phyloP scores from a whole-genome alignment of 2,888 invertebrate genomes.

The Luperina nickerlii region DNA sequence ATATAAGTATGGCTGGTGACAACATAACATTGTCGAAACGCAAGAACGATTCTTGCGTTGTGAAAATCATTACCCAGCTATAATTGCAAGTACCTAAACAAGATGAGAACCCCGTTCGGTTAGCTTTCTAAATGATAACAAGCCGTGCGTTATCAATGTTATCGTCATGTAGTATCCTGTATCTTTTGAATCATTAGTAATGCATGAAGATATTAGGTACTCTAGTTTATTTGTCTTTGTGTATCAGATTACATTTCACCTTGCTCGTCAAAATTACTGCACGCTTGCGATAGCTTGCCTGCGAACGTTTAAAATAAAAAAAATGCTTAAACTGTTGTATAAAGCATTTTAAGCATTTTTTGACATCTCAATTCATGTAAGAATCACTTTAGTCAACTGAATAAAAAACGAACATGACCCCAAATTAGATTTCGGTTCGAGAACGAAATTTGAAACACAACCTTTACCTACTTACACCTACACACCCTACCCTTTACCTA shows the following conservation, averaged over 20 bases:
- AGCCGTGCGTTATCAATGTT: conserved; percentile 25
- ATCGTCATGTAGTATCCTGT: conserved; percentile 23
- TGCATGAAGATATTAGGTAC: conserved; percentile 3
- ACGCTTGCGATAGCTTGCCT: neutral
- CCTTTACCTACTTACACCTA: neutral
- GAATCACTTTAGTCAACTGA: neutral
- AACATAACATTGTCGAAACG: neutral
- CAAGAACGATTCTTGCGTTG: neutral
- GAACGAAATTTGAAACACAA: neutral
- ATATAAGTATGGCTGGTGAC: neutral
- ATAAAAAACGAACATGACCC: neutral
- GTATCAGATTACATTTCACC: conserved; percentile 46
- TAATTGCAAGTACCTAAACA: neutral
- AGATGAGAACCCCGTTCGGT: conserved; percentile 8
- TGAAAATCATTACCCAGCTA: neutral
- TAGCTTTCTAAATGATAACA: conserved; percentile 1
- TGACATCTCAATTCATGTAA: neutral
- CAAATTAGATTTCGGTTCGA: neutral
- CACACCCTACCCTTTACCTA: too few species aligned
- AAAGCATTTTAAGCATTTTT: neutral
- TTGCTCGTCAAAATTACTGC: conserved; percentile 39
- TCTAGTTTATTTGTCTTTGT: conserved; percentile 21
- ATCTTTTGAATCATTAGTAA: conserved; percentile 15
- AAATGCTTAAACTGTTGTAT: neutral
- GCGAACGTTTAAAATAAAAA: neutral